Evolutionary conservation across 2,797 vertebrate species (phyloP).

Genomic region (Graptemys geographica): DNA sequence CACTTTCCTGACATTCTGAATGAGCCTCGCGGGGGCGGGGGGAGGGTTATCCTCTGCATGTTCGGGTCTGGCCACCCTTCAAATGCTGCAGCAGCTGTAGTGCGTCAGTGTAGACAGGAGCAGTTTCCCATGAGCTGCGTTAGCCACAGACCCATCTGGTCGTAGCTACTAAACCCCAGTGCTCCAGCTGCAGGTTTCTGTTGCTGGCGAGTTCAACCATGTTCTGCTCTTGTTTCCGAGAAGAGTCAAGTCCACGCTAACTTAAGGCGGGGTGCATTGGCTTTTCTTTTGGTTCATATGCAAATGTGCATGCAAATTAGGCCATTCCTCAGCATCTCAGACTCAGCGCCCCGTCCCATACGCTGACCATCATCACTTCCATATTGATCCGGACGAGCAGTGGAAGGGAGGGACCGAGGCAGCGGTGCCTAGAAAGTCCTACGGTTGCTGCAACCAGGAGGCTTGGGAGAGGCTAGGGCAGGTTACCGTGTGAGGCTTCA

Average conservation of each 20-base stretch:
- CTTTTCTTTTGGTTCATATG: background rate
- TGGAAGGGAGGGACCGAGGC: background rate
- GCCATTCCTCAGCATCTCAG: rapidly evolving
- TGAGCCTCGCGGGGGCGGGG: background rate
- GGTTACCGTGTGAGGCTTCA: too few species aligned
- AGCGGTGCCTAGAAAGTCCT: background rate
- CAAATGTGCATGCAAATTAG: background rate
- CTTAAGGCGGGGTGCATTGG: background rate
- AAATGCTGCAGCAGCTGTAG: too few species aligned
- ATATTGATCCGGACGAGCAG: background rate
- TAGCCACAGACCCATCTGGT: rapidly evolving
- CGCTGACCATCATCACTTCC: background rate
- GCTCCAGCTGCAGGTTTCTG: background rate
- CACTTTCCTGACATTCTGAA: too few species aligned
- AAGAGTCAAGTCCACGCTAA: constrained; percentile 1
- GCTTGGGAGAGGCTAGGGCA: background rate
- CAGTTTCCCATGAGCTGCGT: too few species aligned
- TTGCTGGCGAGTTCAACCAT: background rate
- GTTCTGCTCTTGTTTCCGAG: constrained; percentile 39
- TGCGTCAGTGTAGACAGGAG: too few species aligned
- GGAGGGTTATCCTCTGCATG: too few species aligned
- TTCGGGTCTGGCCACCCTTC: too few species aligned
- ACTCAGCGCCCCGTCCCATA: too few species aligned
- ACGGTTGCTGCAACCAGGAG: background rate
- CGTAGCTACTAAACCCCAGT: rapidly evolving